Percentiles rank a stretch among this genome's conserved stretches.
Evolutionary conservation across 2,888 invertebrate species (phyloP).

Genomic region (Nowickia ferox): DNA sequence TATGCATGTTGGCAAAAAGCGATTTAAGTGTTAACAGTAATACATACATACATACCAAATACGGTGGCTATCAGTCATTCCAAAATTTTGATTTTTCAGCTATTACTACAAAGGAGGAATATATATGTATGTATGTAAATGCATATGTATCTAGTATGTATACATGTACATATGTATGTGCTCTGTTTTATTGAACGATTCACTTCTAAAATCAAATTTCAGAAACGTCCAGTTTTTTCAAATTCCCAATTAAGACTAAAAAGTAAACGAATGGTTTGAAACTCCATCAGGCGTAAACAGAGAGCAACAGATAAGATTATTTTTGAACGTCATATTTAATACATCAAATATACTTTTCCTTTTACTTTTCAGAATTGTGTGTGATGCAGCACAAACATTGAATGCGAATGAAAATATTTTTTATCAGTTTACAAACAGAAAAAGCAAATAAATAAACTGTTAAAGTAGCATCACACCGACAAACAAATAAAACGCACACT

Average conservation of each 20-base stretch:
- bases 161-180: not conserved
- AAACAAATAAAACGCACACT: not conserved
- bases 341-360: slow-evolving; percentile 23
- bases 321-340: slow-evolving; percentile 57
- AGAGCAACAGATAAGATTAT: slow-evolving; percentile 59
- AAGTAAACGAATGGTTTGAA: slow-evolving; percentile 8
- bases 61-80: too few species aligned
- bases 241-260: slow-evolving; percentile 53
- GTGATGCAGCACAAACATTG: slow-evolving; percentile 48
- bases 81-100: too few species aligned
- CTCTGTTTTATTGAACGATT: not conserved
- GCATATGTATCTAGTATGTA: too few species aligned
- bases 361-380: slow-evolving; percentile 36
- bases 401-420: slow-evolving; percentile 12
- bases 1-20: too few species aligned
- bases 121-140: too few species aligned
- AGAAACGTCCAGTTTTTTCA: slow-evolving; percentile 52
- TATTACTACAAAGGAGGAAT: too few species aligned
- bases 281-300: not conserved
- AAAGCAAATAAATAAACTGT: slow-evolving; percentile 44
- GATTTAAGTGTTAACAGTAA: too few species aligned
- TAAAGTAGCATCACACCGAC: slow-evolving; percentile 31
- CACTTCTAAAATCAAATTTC: not conserved
- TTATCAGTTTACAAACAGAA: slow-evolving; percentile 15
- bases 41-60: too few species aligned